These are phyloP conservation scores for Drosophila orena DNA, from an alignment of 1,140 invertebrate species.

Conservation along the genomic window DNA sequence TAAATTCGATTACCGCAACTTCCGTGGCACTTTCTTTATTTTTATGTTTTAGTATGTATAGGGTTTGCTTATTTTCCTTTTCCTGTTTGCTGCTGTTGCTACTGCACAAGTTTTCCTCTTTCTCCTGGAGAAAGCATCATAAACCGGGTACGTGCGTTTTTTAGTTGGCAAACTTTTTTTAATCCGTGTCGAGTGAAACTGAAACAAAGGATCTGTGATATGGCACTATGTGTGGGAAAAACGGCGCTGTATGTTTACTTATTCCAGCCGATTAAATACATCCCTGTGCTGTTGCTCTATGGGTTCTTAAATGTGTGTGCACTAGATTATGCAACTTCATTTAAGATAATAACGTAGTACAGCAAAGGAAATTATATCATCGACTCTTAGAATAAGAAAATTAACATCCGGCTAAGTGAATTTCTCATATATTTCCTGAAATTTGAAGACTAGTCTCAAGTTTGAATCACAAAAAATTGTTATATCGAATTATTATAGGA, in stretches of 20 bases:
- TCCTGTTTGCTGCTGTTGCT: conserved; percentile 5
- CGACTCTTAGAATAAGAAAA: too few relatives aligned
- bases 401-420: too few relatives aligned
- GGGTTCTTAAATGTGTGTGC: neutral
- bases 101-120: conserved; percentile 19
- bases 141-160: conserved; percentile 33
- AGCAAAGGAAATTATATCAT: too few relatives aligned
- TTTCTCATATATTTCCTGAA: too few relatives aligned
- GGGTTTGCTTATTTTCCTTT: conserved; percentile 32
- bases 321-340: too few relatives aligned
- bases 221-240: conserved; percentile 1
- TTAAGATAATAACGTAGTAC: too few relatives aligned
- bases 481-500: too few relatives aligned
- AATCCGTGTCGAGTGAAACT: neutral
- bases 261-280: neutral
- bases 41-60: conserved; percentile 49
- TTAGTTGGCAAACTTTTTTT: conserved; percentile 26
- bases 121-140: conserved; percentile 11
- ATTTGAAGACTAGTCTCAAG: too few relatives aligned
- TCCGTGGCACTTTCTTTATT: conserved; percentile 62
- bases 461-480: too few relatives aligned
- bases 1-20: conserved; percentile 83
- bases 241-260: conserved; percentile 7
- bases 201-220: conserved; percentile 19
- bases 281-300: neutral